Evolutionary conservation across 2,888 invertebrate species (phyloP).

Genomic region (Tipula helvola): DNA sequence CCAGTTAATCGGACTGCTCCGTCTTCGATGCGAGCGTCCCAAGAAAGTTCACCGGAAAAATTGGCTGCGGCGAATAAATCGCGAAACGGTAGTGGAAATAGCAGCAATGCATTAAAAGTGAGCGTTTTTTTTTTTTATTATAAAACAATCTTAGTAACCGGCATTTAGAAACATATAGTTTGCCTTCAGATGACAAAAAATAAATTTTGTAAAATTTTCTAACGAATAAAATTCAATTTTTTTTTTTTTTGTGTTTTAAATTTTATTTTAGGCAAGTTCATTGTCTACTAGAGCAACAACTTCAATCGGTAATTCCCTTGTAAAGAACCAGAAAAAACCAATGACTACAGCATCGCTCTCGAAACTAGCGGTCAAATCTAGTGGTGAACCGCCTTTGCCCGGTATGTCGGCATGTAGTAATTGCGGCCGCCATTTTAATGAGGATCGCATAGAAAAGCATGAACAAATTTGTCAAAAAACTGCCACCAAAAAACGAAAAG

Average conservation of each 20-base stretch:
- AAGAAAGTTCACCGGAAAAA: background rate
- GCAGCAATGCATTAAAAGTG: conserved; percentile 19
- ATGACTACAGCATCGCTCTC: conserved; percentile 8
- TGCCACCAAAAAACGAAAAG: conserved; percentile 65
- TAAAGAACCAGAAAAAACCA: conserved; percentile 12
- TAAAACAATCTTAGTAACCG: background rate
- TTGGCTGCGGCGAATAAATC: background rate
- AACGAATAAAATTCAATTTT: background rate
- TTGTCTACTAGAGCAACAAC: conserved; percentile 22
- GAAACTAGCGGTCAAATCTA: conserved; percentile 10
- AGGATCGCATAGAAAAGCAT: conserved; percentile 71
- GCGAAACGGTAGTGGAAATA: conserved; percentile 17
- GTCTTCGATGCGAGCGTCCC: background rate
- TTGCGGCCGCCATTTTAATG: conserved; percentile 69
- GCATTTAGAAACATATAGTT: background rate
- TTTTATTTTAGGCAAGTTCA: background rate
- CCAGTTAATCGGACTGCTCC: background rate
- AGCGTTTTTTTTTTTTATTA: background rate
- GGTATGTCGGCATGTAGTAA: conserved; percentile 45
- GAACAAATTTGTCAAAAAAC: conserved; percentile 72
- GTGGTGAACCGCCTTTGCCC: conserved; percentile 11
- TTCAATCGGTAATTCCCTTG: conserved; percentile 10
- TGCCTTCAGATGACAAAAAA: background rate
- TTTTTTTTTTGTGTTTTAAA: background rate
- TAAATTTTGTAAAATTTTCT: background rate